Evolutionary conservation across 2,113 vertebrate species (phyloP), one percentile per base, ranked within the genome.

Genomic region (Dissostichus mawsoni): DNA sequence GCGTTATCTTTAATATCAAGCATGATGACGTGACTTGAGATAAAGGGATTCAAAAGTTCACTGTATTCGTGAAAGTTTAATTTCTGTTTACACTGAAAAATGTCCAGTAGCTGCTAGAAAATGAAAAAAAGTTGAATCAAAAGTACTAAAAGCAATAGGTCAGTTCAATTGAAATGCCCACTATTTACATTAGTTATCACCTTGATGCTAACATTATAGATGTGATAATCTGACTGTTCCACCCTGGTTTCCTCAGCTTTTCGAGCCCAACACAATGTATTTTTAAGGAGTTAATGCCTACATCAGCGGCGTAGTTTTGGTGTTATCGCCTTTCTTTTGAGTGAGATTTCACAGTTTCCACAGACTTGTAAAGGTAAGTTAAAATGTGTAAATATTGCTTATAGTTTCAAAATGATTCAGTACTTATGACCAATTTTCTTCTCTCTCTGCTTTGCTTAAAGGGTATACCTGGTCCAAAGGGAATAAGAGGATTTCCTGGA

Each of bases 401-500:
- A 29, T 8, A 14, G 1, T 52, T 73, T 14, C n/a, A 71, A 9
- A 53, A 41, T 18, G 5, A 8, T 8, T 18, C 1, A 2, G 2
- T 13, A 23, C 3, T 51, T 1, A 65, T 17, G 29, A 55, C 74
- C 13, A 68, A 11, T 2, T 63, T 36, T 20, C 11, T 25, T 85
- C 50, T 80, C 23, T 78, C 3, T 41, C 57, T 66, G 78, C 91
- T 14, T 73, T 36, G 74, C 86, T 90, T 47, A 69, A 81, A 99
- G 98, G 98, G 98, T 56, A 93, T 96, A 44, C 74, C 77, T 23
- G 98, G 98, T 1, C 89, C 74, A 41, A 90, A 68, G n/a, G 98
- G 97, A 53, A 0, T 80, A n/a, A 90, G 92, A 84, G 98, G 98
- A 50, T 61, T 14, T 3, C 55, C 23, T 44, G 97, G 97, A 47